These are phyloP conservation scores for Catalaphyllia jardinei DNA, from an alignment of 64 coral and sea anemone genomes.

Conservation along the genomic window DNA sequence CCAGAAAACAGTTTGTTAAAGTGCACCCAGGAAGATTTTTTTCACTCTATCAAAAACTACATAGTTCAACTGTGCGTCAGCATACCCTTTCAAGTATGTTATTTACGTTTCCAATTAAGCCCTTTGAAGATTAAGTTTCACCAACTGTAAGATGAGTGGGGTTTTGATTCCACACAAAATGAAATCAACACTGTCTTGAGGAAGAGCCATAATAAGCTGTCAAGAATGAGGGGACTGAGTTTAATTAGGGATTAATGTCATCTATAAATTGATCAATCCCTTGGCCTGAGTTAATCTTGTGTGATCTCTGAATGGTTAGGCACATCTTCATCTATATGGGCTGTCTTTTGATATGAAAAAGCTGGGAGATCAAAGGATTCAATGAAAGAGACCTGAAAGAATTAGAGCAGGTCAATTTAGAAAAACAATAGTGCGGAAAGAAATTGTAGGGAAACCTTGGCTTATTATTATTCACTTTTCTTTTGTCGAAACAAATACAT, in stretches of 20 bases:
- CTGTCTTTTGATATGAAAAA: neutral
- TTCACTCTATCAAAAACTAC: neutral
- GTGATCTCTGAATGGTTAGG: neutral
- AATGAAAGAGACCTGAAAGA: neutral
- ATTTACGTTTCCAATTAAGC: slow-evolving; percentile 20
- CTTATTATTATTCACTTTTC: no score
- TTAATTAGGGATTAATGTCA: slow-evolving; percentile 27
- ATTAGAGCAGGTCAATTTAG: no score
- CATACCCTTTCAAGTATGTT: neutral
- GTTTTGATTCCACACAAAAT: neutral
- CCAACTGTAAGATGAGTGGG: neutral
- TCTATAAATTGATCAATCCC: slow-evolving; percentile 19
- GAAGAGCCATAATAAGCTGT: neutral
- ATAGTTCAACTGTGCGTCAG: neutral
- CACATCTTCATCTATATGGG: neutral
- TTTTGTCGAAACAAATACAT: no score
- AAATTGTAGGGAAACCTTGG: no score
- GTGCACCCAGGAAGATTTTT: neutral
- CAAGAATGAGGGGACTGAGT: neutral
- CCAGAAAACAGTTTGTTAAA: neutral
- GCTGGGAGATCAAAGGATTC: neutral
- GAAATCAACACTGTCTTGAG: neutral
- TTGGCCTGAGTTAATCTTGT: neutral
- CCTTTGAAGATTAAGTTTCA: neutral
- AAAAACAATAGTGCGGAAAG: no score